Evolutionary conservation across 2,797 vertebrate genomes (phyloP), one percentile per base, ranked within the genome.

Genomic region (Urosaurus nigricauda): DNA sequence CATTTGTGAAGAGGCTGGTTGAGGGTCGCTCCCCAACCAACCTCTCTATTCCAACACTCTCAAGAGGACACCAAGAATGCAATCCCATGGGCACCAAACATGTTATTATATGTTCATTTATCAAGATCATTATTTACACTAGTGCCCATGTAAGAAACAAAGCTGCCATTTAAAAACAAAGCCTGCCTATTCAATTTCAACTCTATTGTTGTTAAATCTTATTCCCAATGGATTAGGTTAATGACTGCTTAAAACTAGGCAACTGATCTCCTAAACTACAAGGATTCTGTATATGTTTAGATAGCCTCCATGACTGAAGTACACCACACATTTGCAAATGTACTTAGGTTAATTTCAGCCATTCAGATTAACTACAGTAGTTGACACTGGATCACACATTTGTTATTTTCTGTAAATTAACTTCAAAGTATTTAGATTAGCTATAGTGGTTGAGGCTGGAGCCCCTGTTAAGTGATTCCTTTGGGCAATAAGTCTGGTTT

Each of bases 121-220:
- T 1, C 7, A 14, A 24, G 80, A 90, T 86, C 70, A 79, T 4
- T 40, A 84, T 47, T 2, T 71, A 91, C 7, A 40, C 24, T 78
- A 70, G 78, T 21, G 89, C 51, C 29, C 47, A 12, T 80, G 2
- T 8, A 63, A 51, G 13, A 79, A 32, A 65, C 40, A 51, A 2
- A 32, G 87, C 1, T 47, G 13, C 16, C 0, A 0, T 19, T 0
- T 2, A 8, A 6, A 53, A 84, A 84, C 53, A 60, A 40, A 60
- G 16, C 40, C 32, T 75, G 24, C 40, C 17, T 29, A 43, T 75
- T 85, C 47, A 35, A 32, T 43, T 58, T 56, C 53, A 74, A 11
- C 29, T 70, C 16, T 32, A 8, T 58, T 14, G 17, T 29, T 56
- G 40, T 65, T 77, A 65, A 47, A 63, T n/a, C 37, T 43, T 17